Evolutionary conservation across 2,113 vertebrate genomes (phyloP).

Genomic region (Hyperoodon ampullatus): DNA sequence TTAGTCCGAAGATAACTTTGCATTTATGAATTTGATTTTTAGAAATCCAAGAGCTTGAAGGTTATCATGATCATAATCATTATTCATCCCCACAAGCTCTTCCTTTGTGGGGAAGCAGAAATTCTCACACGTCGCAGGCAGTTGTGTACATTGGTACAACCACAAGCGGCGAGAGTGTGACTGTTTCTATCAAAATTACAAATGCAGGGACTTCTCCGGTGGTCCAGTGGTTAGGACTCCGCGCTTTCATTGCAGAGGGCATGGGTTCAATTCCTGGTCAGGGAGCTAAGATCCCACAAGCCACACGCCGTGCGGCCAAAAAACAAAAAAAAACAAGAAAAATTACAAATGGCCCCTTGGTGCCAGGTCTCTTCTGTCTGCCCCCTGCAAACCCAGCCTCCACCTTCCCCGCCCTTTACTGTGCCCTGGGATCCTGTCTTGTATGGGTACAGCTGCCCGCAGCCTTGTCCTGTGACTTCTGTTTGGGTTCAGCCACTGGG

Average conservation of each 20-base stretch:
- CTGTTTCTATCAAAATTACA: background rate
- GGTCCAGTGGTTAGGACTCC: background rate
- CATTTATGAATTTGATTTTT: background rate
- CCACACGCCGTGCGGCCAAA: background rate
- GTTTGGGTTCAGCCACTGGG: background rate
- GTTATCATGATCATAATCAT: background rate
- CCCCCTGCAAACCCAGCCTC: background rate
- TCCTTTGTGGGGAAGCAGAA: background rate
- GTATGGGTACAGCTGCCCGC: too few species aligned
- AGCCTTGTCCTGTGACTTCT: background rate
- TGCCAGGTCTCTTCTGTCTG: background rate
- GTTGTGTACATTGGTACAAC: background rate
- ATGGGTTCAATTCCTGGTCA: background rate
- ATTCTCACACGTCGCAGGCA: accelerated
- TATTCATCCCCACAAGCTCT: background rate
- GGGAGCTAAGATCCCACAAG: background rate
- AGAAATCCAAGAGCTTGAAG: background rate
- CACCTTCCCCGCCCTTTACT: background rate
- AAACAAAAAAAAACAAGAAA: background rate
- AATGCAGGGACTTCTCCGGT: background rate
- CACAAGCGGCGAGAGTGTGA: accelerated
- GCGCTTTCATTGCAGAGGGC: background rate
- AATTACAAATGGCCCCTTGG: background rate
- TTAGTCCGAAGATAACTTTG: background rate
- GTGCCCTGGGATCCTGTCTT: background rate